Evolutionary conservation across 2,797 vertebrate species (phyloP).

Genomic region (Typhlichthys eigenmanni): DNA sequence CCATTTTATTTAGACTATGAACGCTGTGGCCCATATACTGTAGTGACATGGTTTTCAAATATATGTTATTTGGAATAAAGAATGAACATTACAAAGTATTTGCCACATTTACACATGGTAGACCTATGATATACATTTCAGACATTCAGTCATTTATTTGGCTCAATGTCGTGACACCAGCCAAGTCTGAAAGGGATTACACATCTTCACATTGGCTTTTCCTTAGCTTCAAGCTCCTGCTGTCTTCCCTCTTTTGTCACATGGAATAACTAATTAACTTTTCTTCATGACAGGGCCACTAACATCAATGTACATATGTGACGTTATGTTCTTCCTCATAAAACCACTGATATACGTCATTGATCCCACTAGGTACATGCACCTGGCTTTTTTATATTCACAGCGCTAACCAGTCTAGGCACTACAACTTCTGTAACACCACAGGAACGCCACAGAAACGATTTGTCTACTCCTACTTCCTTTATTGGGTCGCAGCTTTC

Average conservation of each 20-base stretch:
- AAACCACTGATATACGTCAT: background rate
- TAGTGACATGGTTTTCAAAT: conserved; percentile 36
- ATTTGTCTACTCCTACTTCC: background rate
- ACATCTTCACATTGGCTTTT: background rate
- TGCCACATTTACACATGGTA: background rate
- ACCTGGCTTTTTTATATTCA: conserved; percentile 14
- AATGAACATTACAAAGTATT: conserved; percentile 34
- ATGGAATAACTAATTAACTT: too few species aligned
- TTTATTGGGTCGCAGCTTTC: conserved; percentile 38
- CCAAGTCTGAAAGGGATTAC: background rate
- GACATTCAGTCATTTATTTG: background rate
- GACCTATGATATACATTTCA: too few species aligned
- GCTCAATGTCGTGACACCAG: conserved; percentile 6
- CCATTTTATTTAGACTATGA: conserved; percentile 39
- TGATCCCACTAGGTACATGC: conserved; percentile 16
- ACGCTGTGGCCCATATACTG: conserved; percentile 1
- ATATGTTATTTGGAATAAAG: conserved; percentile 34
- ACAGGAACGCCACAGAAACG: background rate
- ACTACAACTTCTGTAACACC: conserved; percentile 32
- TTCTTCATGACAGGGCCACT: too few species aligned
- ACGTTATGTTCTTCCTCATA: background rate
- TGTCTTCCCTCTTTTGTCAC: too few species aligned
- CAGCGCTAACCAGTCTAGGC: conserved; percentile 24
- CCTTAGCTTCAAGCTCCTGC: background rate
- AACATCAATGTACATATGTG: too few species aligned